These are phyloP conservation scores for Elanus axillaris DNA, from an alignment of 2,113 vertebrate genomes.

Conservation along the genomic window DNA sequence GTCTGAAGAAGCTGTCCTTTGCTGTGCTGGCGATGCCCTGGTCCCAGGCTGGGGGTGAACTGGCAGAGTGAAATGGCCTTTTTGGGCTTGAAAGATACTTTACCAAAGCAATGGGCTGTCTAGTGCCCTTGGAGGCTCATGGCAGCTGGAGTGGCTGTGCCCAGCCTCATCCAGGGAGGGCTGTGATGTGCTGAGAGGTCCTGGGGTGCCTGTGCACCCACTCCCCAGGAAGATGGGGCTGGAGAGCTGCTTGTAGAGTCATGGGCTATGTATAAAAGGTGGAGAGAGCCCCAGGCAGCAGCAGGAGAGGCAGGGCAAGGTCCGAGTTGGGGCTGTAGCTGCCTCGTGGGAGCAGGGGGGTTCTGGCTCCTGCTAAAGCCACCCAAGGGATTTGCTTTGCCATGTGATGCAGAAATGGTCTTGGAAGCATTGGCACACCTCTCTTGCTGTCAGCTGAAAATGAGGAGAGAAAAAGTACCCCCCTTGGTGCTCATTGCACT, in stretches of 20 bases:
- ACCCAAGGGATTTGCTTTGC: not conserved
- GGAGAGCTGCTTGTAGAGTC: not conserved
- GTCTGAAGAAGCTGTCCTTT: not conserved
- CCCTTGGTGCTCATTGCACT: not conserved
- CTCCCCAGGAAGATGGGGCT: accelerated
- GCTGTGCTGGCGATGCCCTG: not conserved
- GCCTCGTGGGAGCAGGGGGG: not conserved
- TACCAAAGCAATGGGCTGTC: not conserved
- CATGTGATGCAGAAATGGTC: not conserved
- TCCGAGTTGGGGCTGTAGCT: not conserved
- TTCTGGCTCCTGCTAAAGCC: not conserved
- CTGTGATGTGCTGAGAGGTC: not conserved
- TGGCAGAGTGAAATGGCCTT: not conserved
- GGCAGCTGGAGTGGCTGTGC: not conserved
- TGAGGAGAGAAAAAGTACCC: not conserved
- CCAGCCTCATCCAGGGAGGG: not conserved
- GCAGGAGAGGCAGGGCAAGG: not conserved
- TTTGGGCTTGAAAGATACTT: not conserved
- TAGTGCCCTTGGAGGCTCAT: not conserved
- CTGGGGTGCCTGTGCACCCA: not conserved
- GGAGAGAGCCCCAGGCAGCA: not conserved
- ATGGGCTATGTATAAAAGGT: accelerated
- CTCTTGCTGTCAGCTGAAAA: not conserved
- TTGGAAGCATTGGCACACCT: accelerated
- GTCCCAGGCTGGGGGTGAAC: not conserved